Evolutionary conservation across 1,140 invertebrate species (phyloP), one percentile per base, ranked within the genome.

Genomic region (Meloidogyne chitwoodi): DNA sequence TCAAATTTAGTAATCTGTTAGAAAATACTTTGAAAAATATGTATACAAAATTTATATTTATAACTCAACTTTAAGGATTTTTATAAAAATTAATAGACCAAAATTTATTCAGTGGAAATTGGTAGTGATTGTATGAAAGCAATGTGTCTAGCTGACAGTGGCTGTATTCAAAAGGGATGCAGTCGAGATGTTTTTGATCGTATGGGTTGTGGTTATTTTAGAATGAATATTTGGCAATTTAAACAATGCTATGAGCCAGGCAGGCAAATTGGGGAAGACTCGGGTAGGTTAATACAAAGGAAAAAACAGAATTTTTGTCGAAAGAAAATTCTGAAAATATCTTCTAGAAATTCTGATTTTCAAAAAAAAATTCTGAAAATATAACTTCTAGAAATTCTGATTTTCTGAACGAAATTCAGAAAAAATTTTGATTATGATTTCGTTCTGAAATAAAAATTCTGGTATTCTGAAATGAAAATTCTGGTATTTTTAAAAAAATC

Each of bases 241-340:
- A 85, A 85, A 83, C 85, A 86, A 80, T 86, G 85, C 76, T 86
- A 87, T 69, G 86, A 86, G 76, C 85, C 85, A 19, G 85, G 85
- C 1, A 79, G 84, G 16, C 71, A 79, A 74, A 86, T 87, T 64
- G 85, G 84, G 16, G 85, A 86, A 68, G 79, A 82, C 12, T 83
- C 81, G n/a, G 48, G 48, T n/a, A 6, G 4, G 48, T 0, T 6
- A 56, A 56, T 22, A 6, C 6, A n/a, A 56, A 6, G 2, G 16
- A 48, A 44, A 48, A 48, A 19, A 19, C 44, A 19, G 44, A 48
- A 19, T 19, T 22, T 22, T n/a, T 1, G 19, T 56, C 2, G 14
- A 16, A n/a, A 8, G 5, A 56, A 56, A 56, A 56, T n/a, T 56
- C 48, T n/a, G 48, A 41, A 41, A 56, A n/a, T n/a, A n/a, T n/a